Percentiles rank a stretch among this genome's conserved stretches.
Evolutionary conservation across 2,888 invertebrate species (phyloP).

Genomic region (Megastigmus dorsalis): DNA sequence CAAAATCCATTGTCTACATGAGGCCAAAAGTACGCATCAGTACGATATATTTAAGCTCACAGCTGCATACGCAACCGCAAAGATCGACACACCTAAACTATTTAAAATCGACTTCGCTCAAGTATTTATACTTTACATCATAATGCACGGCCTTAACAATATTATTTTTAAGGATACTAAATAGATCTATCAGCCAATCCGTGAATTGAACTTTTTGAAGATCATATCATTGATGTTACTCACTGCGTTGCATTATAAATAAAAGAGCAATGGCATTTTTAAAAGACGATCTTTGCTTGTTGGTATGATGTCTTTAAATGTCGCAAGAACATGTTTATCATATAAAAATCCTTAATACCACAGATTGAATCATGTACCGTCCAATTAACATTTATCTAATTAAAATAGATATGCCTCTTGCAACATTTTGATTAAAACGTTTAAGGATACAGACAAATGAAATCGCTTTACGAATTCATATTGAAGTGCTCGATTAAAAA

Average conservation of each 20-base stretch:
- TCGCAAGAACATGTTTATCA: constrained; percentile 36
- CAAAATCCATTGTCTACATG: constrained; percentile 42
- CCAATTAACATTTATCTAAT: constrained; percentile 11
- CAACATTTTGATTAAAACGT: constrained; percentile 26
- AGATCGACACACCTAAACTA: constrained; percentile 23
- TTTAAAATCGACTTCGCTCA: constrained; percentile 12
- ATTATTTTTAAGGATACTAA: constrained; percentile 30
- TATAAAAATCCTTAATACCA: constrained; percentile 24
- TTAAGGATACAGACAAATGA: constrained; percentile 35
- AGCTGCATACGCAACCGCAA: constrained; percentile 42
- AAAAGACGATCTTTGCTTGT: constrained; percentile 32
- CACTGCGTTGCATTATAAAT: background rate
- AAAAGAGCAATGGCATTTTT: constrained; percentile 14
- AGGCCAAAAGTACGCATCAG: constrained; percentile 38
- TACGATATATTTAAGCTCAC: constrained; percentile 49
- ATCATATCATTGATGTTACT: background rate
- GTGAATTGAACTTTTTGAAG: background rate
- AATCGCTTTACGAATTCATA: constrained; percentile 24
- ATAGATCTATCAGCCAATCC: constrained; percentile 13
- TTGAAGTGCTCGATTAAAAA: constrained; percentile 32
- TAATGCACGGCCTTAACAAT: constrained; percentile 29
- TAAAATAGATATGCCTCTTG: constrained; percentile 25
- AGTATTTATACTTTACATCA: constrained; percentile 17
- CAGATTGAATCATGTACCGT: constrained; percentile 7
- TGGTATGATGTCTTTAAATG: constrained; percentile 30